Evolutionary conservation across 2,888 invertebrate species (phyloP).

Genomic region (Brenthis ino): DNA sequence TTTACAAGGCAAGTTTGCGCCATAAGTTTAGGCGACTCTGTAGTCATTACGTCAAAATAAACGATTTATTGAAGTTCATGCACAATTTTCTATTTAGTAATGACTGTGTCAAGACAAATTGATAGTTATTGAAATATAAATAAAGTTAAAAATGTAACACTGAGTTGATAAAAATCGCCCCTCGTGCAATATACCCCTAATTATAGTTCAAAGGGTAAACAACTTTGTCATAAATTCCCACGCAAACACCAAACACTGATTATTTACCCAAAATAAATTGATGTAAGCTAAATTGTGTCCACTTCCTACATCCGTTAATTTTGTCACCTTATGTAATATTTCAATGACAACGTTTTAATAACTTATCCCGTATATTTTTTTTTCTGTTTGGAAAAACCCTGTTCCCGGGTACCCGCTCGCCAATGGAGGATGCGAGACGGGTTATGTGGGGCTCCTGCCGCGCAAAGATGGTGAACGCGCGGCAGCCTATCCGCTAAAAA

Average conservation of each 20-base stretch:
- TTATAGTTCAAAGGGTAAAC: constrained; percentile 52
- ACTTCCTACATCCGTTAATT: constrained; percentile 43
- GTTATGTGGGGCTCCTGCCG: no score
- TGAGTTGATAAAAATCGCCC: neutral
- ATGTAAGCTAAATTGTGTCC: constrained; percentile 38
- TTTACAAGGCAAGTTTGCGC: constrained; percentile 21
- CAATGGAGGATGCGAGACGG: no score
- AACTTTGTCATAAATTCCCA: constrained; percentile 58
- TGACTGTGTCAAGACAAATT: neutral
- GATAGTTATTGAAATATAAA: neutral
- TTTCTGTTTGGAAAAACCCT: no score
- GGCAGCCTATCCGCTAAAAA: no score
- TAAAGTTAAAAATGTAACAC: constrained; percentile 11
- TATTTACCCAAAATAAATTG: constrained; percentile 36
- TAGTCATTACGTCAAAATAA: constrained; percentile 18
- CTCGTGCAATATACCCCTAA: constrained; percentile 31
- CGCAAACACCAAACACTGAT: constrained; percentile 46
- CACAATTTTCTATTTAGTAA: neutral
- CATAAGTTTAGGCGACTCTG: constrained; percentile 16
- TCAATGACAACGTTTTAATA: constrained; percentile 3
- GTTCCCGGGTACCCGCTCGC: no score
- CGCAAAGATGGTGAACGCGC: no score
- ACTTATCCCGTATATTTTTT: neutral
- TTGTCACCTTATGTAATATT: constrained; percentile 23
- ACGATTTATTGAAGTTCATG: constrained; percentile 21